Evolutionary conservation across 2,888 invertebrate species (phyloP).

Genomic region (Eupelmus urozonus): DNA sequence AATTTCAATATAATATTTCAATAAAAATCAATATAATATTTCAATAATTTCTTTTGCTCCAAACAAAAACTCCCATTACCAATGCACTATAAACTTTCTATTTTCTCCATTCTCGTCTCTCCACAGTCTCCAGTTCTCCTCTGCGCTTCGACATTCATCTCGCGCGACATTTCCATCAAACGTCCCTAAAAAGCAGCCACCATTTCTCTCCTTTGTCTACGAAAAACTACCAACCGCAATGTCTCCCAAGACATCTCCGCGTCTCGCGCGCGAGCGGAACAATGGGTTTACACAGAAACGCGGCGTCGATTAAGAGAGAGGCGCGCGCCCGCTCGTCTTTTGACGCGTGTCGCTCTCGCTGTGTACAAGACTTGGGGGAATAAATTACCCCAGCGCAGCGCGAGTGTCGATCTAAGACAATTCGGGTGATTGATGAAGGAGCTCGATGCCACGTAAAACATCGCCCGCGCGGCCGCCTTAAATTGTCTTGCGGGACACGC

Average conservation of each 20-base stretch:
- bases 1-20: too few relatives aligned
- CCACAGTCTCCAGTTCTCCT: too few relatives aligned
- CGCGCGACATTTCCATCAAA: too few relatives aligned
- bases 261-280: background rate
- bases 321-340: conserved; percentile 1
- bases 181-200: too few relatives aligned
- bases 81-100: too few relatives aligned
- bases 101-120: too few relatives aligned
- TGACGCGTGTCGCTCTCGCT: conserved; percentile 21
- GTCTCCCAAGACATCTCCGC: background rate
- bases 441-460: conserved; percentile 20
- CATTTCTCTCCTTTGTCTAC: too few relatives aligned
- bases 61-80: too few relatives aligned
- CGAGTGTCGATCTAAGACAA: conserved; percentile 51
- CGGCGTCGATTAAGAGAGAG: conserved; percentile 42
- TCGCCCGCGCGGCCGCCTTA: conserved; percentile 37
- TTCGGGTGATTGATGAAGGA: conserved; percentile 52
- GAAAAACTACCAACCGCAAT: too few relatives aligned
- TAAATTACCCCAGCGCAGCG: conserved; percentile 44
- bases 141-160: too few relatives aligned
- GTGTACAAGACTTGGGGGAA: conserved; percentile 16
- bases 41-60: too few relatives aligned
- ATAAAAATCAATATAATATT: too few relatives aligned
- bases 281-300: background rate
- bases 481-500: conserved; percentile 48